Evolutionary conservation across 2,797 vertebrate genomes (phyloP), one percentile per base, ranked within the genome.

Genomic region (Carapus acus): DNA sequence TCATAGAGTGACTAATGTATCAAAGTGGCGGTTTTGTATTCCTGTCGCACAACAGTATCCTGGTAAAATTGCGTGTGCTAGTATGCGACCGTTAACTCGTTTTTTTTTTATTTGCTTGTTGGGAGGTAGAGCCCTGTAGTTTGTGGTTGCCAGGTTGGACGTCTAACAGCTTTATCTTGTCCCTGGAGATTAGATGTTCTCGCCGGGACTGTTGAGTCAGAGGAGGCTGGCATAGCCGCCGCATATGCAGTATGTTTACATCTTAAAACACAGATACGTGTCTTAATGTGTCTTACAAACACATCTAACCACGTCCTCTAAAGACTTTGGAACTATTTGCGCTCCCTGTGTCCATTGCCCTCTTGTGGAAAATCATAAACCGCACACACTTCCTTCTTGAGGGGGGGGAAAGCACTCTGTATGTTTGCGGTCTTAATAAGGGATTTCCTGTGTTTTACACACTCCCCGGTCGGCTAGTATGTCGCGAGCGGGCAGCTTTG

Each of bases 401-500:
- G 14, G 34, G n/a, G 14, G 34, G n/a, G 34, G 34, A 36, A 15
- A 36, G 34, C 4, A n/a, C 14, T 36, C 7, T 36, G 3, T 36
- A 2, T 15, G 34, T 7, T 36, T 36, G 34, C 14, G 34, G 13
- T n/a, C 8, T n/a, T 36, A 36, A 36, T 36, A 36, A n/a, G 3
- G 9, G 34, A 36, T 36, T 33, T 33, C 31, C 31, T 33, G 31
- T 33, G 14, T 33, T 33, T 33, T 33, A 11, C 2, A 7, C 14
- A 15, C 12, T 21, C 36, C 36, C 34, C 14, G n/a, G 34, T 36
- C 7, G 11, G 34, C 34, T 4, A 36, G 14, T 40, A 17, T 54
- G 54, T 58, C 56, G 49, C n/a, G 64, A 50, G 60, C 52, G 57
- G 58, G 63, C n/a, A n/a, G n/a, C n/a, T n/a, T n/a, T 71, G 59